Base-by-base conservation (phyloP, 1,140 invertebrate genomes). In the Drosophila kepulauana region DNA sequence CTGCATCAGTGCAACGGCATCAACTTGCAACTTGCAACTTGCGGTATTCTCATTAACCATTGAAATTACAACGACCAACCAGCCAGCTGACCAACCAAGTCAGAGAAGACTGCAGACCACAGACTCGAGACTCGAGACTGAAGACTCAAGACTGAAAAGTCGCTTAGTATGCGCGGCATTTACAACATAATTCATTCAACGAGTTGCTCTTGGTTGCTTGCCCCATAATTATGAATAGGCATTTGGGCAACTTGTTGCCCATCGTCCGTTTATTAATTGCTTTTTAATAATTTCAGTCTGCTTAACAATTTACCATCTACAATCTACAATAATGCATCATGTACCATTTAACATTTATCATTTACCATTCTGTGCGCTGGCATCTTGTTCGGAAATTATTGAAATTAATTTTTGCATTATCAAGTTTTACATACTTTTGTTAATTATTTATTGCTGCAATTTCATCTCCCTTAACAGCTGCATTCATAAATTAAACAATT, bases 41-140 rank as follows among this genome's bases (percentile, higher is more conserved):
- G 84, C 78, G 78, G 85, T 84, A 88, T 88, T 80, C 81, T 84
- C 84, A 87, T 87, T 87, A 87, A 78, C 73, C 85, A 88, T 72
- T 84, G 80, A 78, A 88, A 88, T 88, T 88, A 78, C 85, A 88
- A 68, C 68, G 66, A 75, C 61, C 52, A 43, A 33, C 45, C 28
- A 11, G 15, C 15, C 13, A 28, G 25, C 28, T 13, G 25, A 11
- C 41, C 15, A 30, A 11, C 43, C 43, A 49, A 54, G 41, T 2
- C 11, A 3, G 11, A 3, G 11, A 52, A 52, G 25, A 52, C 25
- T n/a, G 25, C 13, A 52, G 20, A 52, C 28, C 3, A 5, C 1
- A 41, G 54, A 20, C 54, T 38, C 13, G 33, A 30, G 51, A 2
- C 49, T 28, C 6, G 43, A 25, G 41, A 25, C 65, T 25, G 4